Percentiles rank a stretch among this genome's conserved stretches.
These are phyloP conservation scores for Gymnoscopelus braueri DNA, from an alignment of 2,797 vertebrate species.

Conservation along the genomic window DNA sequence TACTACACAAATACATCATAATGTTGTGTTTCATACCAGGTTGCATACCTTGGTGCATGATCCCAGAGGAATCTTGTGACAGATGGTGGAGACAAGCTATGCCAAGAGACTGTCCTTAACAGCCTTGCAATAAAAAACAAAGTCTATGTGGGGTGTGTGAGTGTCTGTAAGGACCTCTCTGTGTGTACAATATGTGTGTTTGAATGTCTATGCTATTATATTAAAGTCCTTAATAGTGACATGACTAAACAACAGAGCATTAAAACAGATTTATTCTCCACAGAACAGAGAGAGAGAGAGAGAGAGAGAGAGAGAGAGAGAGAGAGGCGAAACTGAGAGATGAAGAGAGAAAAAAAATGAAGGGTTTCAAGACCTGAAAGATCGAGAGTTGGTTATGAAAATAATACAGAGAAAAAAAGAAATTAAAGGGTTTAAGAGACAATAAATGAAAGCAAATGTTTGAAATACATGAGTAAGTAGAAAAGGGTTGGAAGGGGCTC, in stretches of 20 bases:
- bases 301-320: constrained; percentile 5
- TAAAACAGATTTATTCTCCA: constrained; percentile 37
- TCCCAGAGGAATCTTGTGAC: constrained; percentile 57
- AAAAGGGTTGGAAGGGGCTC: constrained; percentile 33
- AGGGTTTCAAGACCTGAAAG: constrained; percentile 33
- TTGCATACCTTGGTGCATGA: constrained; percentile 40
- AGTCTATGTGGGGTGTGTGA: constrained; percentile 10
- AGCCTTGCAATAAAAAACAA: constrained; percentile 31
- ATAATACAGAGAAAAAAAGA: constrained; percentile 6
- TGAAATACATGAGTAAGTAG: constrained; percentile 34
- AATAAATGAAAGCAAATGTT: constrained; percentile 37
- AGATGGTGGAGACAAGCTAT: constrained; percentile 69
- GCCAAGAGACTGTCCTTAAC: constrained; percentile 38
- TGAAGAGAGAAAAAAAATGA: constrained; percentile 4
- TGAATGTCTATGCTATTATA: constrained; percentile 5
- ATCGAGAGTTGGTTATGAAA: constrained; percentile 10
- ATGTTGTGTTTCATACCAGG: constrained; percentile 40
- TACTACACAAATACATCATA: constrained; percentile 6
- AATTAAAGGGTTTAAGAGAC: constrained; percentile 1
- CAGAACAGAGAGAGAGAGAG: constrained; percentile 2
- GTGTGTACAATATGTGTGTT: not conserved
- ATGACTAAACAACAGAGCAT: constrained; percentile 19
- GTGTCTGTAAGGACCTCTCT: constrained; percentile 8
- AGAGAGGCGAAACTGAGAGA: not conserved
- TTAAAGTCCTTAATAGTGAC: constrained; percentile 17